These are phyloP conservation scores for Indicator maculatus DNA, from an alignment of 2,113 vertebrate genomes.

Conservation along the genomic window DNA sequence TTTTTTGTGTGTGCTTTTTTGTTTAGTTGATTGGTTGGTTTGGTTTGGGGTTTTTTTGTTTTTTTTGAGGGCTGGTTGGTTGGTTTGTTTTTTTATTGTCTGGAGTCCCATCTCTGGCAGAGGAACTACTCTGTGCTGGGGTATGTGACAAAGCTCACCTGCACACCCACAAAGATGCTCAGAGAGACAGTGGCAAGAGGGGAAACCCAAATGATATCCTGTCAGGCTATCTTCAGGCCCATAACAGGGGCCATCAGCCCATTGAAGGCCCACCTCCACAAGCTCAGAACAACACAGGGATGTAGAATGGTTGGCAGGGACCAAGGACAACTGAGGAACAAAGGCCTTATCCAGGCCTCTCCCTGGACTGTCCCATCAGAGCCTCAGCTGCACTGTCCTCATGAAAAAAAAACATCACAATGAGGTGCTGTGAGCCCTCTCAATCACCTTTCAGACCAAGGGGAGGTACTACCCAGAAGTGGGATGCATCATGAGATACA, in stretches of 20 bases:
- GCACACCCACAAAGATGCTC: not conserved
- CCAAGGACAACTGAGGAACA: not conserved
- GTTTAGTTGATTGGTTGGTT: too few relatives aligned
- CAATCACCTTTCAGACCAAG: not conserved
- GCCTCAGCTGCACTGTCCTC: not conserved
- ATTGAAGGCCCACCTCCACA: not conserved
- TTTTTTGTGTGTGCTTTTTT: too few relatives aligned
- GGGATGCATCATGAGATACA: not conserved
- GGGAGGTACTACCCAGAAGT: rapidly evolving
- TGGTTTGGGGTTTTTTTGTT: too few relatives aligned
- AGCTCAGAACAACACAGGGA: not conserved
- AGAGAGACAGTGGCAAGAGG: not conserved
- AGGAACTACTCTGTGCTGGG: not conserved
- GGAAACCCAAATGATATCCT: not conserved
- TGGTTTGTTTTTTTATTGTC: not conserved
- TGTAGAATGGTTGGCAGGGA: not conserved
- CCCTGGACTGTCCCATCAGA: not conserved
- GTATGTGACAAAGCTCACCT: not conserved
- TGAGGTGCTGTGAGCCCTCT: not conserved
- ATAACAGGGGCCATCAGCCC: not conserved
- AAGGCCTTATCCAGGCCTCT: not conserved
- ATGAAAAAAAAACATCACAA: not conserved
- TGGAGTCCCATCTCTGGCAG: not conserved
- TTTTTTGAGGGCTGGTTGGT: too few relatives aligned
- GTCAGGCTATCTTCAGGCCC: not conserved